These are phyloP conservation scores for Fregetta grallaria DNA, from an alignment of 2,113 vertebrate genomes.

Conservation along the genomic window DNA sequence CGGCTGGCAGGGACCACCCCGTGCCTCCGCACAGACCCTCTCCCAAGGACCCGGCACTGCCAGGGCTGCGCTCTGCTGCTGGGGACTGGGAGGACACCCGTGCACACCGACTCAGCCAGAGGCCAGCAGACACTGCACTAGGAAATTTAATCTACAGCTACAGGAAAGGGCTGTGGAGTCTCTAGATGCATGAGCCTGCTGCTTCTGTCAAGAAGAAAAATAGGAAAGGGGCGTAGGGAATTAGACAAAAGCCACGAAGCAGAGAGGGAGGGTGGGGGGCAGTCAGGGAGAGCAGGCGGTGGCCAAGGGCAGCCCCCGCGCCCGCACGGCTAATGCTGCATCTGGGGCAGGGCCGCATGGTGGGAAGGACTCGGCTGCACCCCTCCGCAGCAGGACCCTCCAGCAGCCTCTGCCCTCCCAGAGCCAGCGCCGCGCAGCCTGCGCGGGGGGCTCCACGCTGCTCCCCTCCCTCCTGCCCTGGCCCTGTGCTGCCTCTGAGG, in stretches of 20 bases:
- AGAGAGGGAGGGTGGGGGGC: neutral
- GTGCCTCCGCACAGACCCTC: neutral
- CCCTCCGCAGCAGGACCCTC: neutral
- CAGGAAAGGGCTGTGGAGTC: conserved; percentile 8
- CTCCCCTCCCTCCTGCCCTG: neutral
- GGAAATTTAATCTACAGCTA: conserved; percentile 44
- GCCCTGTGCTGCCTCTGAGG: rapidly evolving
- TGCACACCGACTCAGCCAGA: neutral
- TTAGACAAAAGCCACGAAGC: neutral
- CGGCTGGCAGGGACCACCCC: neutral
- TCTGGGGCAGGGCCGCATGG: neutral
- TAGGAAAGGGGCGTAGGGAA: conserved; percentile 37
- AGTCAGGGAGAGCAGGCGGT: neutral
- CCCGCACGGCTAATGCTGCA: neutral
- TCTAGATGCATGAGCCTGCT: conserved; percentile 18
- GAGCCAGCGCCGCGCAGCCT: neutral
- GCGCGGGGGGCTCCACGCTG: rapidly evolving
- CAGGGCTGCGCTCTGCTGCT: neutral
- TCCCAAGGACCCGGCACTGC: neutral
- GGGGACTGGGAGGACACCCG: neutral
- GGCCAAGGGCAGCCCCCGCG: neutral
- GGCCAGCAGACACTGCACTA: neutral
- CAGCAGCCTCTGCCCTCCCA: neutral
- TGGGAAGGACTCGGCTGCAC: neutral
- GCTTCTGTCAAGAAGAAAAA: conserved; percentile 58